phyloP scores from a whole-genome alignment of 2,888 invertebrate species.

The Catocala nupta region DNA sequence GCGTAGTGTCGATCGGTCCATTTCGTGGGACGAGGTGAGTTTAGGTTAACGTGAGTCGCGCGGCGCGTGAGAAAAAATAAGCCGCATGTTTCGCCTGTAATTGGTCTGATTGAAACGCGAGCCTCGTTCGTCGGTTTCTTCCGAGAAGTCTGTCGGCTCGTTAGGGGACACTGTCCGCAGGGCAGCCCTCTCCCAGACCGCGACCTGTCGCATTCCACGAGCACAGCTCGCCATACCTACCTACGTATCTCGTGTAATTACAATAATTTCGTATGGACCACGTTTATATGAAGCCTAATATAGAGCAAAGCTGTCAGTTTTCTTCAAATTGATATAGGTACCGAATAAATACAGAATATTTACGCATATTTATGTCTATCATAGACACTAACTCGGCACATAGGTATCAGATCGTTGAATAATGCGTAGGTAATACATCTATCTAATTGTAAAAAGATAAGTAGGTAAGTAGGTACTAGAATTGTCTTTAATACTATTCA shows the following conservation, averaged over 20 bases:
- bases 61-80: slow-evolving; percentile 76
- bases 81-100: slow-evolving; percentile 77
- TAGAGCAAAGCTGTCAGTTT: slow-evolving; percentile 14
- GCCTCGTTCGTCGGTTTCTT: slow-evolving; percentile 72
- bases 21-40: slow-evolving; percentile 49
- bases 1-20: slow-evolving; percentile 34
- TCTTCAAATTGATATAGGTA: too few relatives aligned
- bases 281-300: slow-evolving; percentile 32
- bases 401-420: too few relatives aligned
- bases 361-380: too few relatives aligned
- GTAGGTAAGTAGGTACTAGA: too few relatives aligned
- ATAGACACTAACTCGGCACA: too few relatives aligned
- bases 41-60: slow-evolving; percentile 47
- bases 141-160: slow-evolving; percentile 79
- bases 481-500: too few relatives aligned
- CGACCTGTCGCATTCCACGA: slow-evolving; percentile 62
- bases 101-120: slow-evolving; percentile 86
- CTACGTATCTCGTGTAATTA: slow-evolving; percentile 44
- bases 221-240: slow-evolving; percentile 40
- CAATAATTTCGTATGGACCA: slow-evolving; percentile 35
- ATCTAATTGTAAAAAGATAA: too few relatives aligned
- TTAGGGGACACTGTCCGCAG: slow-evolving; percentile 77
- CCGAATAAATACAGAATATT: too few relatives aligned
- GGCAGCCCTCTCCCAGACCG: slow-evolving; percentile 58
- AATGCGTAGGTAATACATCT: too few relatives aligned